Percentiles rank a stretch among this genome's conserved stretches.
Evolutionary conservation across 2,888 invertebrate species (phyloP).

Genomic region (Troglohyphantes excavatus): DNA sequence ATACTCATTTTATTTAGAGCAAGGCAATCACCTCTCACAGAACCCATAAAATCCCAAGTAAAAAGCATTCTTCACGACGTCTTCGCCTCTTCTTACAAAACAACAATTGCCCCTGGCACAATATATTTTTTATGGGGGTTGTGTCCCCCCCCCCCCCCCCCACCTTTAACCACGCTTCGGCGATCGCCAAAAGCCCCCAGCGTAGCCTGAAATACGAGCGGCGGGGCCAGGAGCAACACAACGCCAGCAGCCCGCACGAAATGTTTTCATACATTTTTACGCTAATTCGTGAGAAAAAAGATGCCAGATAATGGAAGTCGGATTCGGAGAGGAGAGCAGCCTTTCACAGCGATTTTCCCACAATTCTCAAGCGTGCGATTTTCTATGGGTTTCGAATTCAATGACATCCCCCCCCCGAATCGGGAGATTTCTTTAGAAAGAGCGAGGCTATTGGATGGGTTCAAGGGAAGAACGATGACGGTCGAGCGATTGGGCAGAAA

Average conservation of each 20-base stretch:
- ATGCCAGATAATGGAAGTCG: conserved; percentile 27
- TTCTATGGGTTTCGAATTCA: conserved; percentile 1
- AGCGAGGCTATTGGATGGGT: no score
- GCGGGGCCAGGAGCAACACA: conserved; percentile 7
- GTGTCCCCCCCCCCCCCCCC: conserved; percentile 2
- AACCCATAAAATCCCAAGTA: no score
- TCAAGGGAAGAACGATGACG: no score
- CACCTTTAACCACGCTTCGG: neutral
- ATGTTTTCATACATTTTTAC: conserved; percentile 60
- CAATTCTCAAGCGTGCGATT: conserved; percentile 6
- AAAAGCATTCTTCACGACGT: no score
- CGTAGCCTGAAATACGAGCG: neutral
- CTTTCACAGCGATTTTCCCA: conserved; percentile 14
- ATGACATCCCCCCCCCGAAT: no score
- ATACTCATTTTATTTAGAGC: no score
- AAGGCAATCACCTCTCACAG: no score
- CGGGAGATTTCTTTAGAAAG: no score
- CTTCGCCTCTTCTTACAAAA: neutral
- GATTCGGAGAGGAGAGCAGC: no score
- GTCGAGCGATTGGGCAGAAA: no score
- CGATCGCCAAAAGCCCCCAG: conserved; percentile 22
- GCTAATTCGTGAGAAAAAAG: conserved; percentile 32
- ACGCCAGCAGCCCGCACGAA: conserved; percentile 32
- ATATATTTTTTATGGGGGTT: neutral
- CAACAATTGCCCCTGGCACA: neutral